Evolutionary conservation across 2,797 vertebrate genomes (phyloP).

Genomic region (Eidolon dupreanum): DNA sequence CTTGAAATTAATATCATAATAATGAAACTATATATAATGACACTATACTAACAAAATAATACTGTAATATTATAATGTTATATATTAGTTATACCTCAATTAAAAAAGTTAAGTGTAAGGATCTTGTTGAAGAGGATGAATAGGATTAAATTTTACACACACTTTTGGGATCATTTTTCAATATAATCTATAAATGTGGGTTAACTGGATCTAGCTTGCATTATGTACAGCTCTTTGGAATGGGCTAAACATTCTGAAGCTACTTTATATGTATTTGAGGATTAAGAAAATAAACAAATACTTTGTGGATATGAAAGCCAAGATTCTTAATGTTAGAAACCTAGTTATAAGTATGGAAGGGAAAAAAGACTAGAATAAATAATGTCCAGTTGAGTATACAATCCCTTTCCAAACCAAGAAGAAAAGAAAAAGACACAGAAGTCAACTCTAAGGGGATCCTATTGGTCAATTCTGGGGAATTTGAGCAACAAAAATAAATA

Average conservation of each 20-base stretch:
- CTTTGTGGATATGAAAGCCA: neutral
- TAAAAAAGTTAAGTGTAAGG: neutral
- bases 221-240: neutral
- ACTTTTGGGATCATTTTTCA: neutral
- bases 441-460: neutral
- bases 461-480: neutral
- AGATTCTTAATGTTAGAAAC: neutral
- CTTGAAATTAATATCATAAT: neutral
- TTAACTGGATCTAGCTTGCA: neutral
- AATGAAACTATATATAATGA: no score
- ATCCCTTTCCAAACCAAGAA: neutral
- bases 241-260: neutral
- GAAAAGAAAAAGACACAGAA: neutral
- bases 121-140: neutral
- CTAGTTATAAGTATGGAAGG: neutral
- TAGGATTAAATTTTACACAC: neutral
- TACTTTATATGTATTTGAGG: neutral
- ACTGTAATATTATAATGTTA: neutral
- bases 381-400: neutral
- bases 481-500: neutral
- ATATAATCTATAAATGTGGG: neutral
- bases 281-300: neutral
- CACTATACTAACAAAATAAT: no score
- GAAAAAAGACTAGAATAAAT: neutral
- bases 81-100: neutral